Percentiles rank a stretch among this genome's conserved stretches.
Evolutionary conservation across 2,113 vertebrate genomes (phyloP).

Genomic region (Petrocephalus microphthalmus): DNA sequence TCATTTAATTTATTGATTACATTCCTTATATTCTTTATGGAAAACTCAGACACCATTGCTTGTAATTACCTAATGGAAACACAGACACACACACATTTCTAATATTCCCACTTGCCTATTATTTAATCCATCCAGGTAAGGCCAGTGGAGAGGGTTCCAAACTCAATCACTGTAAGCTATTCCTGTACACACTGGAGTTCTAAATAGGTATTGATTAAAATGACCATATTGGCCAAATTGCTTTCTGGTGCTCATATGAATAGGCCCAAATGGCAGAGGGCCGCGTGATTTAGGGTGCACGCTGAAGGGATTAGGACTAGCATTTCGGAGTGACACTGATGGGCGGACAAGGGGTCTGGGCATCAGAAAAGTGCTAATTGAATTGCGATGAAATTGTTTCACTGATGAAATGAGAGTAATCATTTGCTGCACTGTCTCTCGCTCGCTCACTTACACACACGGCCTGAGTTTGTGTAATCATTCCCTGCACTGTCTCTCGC

Average conservation of each 20-base stretch:
- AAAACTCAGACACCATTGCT: neutral
- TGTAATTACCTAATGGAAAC: constrained; percentile 1
- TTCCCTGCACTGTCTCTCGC: too few relatives aligned
- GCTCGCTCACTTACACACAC: neutral
- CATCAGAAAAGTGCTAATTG: neutral
- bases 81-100: neutral
- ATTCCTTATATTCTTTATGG: neutral
- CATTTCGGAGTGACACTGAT: neutral
- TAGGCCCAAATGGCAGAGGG: neutral
- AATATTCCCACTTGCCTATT: constrained; percentile 1
- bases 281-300: neutral
- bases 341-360: neutral
- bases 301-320: neutral
- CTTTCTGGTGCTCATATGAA: constrained; percentile 20
- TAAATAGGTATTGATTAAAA: constrained; percentile 40
- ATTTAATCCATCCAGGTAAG: constrained; percentile 11
- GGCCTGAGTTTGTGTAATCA: neutral
- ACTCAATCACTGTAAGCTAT: constrained; percentile 31
- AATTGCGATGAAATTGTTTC: neutral
- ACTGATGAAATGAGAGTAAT: neutral
- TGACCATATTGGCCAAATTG: constrained; percentile 9
- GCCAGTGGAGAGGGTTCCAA: constrained; percentile 14
- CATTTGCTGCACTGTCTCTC: neutral
- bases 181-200: constrained; percentile 22
- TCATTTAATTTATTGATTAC: neutral